Percentiles rank a stretch among this genome's conserved stretches.
These are phyloP conservation scores for Astropecten irregularis DNA, from an alignment of 53 echinoderm and acorn worm species.

Conservation along the genomic window DNA sequence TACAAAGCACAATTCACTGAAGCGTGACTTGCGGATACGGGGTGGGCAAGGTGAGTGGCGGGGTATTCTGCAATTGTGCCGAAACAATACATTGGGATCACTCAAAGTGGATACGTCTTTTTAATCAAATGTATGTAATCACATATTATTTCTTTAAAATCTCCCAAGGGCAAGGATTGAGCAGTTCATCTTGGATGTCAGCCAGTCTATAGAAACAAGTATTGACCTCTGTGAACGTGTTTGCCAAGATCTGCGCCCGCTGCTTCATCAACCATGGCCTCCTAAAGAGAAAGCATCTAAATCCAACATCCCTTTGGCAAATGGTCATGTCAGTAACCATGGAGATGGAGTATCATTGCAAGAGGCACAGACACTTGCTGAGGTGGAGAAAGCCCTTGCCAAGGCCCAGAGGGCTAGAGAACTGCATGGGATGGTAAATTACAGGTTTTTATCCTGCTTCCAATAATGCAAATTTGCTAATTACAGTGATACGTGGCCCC, in stretches of 20 bases:
- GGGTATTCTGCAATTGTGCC: too few relatives aligned
- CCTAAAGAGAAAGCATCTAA: conserved; percentile 6
- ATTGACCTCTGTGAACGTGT: conserved; percentile 28
- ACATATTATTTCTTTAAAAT: too few relatives aligned
- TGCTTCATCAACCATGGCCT: conserved; percentile 58
- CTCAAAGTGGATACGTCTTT: too few relatives aligned
- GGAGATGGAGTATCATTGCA: conserved; percentile 17
- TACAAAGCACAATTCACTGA: too few relatives aligned
- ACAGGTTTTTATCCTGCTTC: too few relatives aligned
- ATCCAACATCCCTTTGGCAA: background rate
- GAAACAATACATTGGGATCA: too few relatives aligned
- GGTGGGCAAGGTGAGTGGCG: too few relatives aligned
- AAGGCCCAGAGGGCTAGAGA: conserved; percentile 59
- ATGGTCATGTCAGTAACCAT: conserved; percentile 18
- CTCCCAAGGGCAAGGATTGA: conserved; percentile 58
- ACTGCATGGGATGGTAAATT: conserved; percentile 40
- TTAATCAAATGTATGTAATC: too few relatives aligned
- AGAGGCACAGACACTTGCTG: conserved; percentile 45
- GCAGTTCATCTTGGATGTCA: conserved; percentile 37
- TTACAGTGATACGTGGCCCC: too few relatives aligned
- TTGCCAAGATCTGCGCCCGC: conserved; percentile 27
- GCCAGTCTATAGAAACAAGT: conserved; percentile 36
- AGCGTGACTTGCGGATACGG: too few relatives aligned
- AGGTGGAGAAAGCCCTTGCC: conserved; percentile 35
- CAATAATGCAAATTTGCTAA: too few relatives aligned